phyloP scores from a whole-genome alignment of 2,113 vertebrate species.

The Dasyprocta punctata region DNA sequence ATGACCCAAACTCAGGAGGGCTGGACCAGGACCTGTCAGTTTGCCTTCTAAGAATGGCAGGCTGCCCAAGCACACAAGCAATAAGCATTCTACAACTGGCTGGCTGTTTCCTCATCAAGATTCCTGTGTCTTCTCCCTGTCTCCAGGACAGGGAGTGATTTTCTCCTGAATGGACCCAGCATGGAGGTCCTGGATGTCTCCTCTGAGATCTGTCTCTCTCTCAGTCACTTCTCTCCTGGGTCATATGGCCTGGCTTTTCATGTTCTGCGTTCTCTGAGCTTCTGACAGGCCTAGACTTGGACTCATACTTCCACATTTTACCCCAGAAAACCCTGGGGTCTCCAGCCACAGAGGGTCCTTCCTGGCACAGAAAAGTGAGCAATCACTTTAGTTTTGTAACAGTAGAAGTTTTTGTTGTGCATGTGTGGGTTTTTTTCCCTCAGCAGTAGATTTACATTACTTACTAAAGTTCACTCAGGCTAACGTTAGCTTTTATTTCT shows the following conservation, averaged over 20 bases:
- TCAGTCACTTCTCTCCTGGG: not conserved
- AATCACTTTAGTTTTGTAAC: slow-evolving; percentile 1
- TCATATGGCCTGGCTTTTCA: not conserved
- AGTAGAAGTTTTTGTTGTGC: slow-evolving; percentile 21
- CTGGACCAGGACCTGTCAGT: not conserved
- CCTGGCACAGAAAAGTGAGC: slow-evolving; percentile 20
- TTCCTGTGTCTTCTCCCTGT: slow-evolving; percentile 5
- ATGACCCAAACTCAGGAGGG: not conserved
- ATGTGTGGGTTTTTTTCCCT: not conserved
- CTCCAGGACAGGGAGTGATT: not conserved
- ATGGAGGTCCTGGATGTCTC: not conserved
- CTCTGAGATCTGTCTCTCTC: not conserved
- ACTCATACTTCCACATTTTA: not conserved
- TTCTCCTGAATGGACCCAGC: not conserved
- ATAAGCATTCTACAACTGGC: not conserved
- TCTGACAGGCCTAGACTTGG: slow-evolving; percentile 13
- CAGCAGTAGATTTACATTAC: slow-evolving; percentile 43
- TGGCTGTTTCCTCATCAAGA: not conserved
- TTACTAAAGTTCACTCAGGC: slow-evolving; percentile 48
- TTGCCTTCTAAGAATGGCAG: not conserved
- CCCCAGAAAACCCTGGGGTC: not conserved
- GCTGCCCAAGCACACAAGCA: not conserved
- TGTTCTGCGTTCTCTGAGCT: slow-evolving; percentile 27
- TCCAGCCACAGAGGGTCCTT: not conserved
- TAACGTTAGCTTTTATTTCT: slow-evolving; percentile 42